These are phyloP conservation scores for Liodrosophila aerea DNA, from an alignment of 2,888 invertebrate genomes.

Conservation along the genomic window DNA sequence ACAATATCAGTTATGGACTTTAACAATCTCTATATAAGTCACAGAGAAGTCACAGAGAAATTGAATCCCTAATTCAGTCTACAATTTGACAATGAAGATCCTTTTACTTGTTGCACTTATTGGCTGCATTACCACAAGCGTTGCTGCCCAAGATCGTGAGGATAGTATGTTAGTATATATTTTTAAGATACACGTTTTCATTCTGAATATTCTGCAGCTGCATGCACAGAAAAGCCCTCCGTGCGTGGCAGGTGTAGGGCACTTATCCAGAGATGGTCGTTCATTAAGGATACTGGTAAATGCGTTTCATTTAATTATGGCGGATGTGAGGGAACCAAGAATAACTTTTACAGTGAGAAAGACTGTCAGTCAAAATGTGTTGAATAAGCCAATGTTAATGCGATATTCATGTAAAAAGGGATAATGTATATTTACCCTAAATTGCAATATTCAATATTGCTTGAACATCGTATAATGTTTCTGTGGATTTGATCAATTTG, in stretches of 20 bases:
- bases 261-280: background rate
- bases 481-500: too few species aligned
- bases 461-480: too few species aligned
- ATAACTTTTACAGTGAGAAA: background rate
- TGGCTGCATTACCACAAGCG: background rate
- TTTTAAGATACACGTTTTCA: background rate
- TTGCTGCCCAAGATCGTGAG: background rate
- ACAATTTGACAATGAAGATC: background rate
- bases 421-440: too few species aligned
- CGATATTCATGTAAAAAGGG: too few species aligned
- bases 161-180: background rate
- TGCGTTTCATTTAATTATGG: constrained; percentile 42
- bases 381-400: too few species aligned
- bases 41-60: too few species aligned
- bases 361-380: background rate
- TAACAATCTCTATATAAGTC: too few species aligned
- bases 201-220: background rate
- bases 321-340: constrained; percentile 32
- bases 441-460: too few species aligned
- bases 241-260: too few species aligned
- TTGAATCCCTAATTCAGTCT: too few species aligned
- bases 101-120: background rate
- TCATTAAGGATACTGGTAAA: background rate
- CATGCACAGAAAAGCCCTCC: background rate
- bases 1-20: too few species aligned